Evolutionary conservation across 2,797 vertebrate species (phyloP), one percentile per base, ranked within the genome.

Genomic region (Mallotus villosus): DNA sequence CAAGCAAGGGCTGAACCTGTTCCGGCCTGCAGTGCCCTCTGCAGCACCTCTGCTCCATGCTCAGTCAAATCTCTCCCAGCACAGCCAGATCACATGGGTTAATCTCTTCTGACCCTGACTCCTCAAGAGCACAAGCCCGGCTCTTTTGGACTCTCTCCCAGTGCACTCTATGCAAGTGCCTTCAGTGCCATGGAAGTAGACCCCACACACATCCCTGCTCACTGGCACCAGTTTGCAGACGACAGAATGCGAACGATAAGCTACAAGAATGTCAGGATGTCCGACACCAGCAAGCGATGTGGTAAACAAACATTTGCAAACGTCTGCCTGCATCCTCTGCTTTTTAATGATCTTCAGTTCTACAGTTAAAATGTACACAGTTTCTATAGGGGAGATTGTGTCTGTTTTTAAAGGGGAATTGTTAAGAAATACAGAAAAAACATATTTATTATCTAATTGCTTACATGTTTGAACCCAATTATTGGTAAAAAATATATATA

Each of bases 1-100:
- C 93, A 67, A 94, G 94, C 93, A 87, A 92, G 84, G 93, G 92
- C 93, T 95, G 94, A 95, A 97, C 94, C 94, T 96, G 93, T 91
- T 91, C 93, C 94, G 94, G 95, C 93, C 96, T 95, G 93, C 94
- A 93, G 93, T 97, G 95, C 95, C 95, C 95, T 96, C 95, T 95
- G 93, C 92, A 95, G 95, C 95, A 94, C 93, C 94, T 88, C 92
- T 93, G 93, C 91, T 94, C 94, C 92, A 91, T 88, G 75, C 88
- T 90, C 87, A 92, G 91, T 93, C 93, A 95, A 94, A 95, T 95
- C 94, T 94, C 89, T 90, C 88, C 87, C 81, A 82, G 81, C 79
- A 63, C 87, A 75, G 85, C 80, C 82, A 79, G 89, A 91, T 90
- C 91, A 85, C 86, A 82, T 68, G 85, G 88, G 90, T 93, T 91